Evolutionary conservation across 2,888 invertebrate genomes (phyloP).

Genomic region (Cheilosia vulpina): DNA sequence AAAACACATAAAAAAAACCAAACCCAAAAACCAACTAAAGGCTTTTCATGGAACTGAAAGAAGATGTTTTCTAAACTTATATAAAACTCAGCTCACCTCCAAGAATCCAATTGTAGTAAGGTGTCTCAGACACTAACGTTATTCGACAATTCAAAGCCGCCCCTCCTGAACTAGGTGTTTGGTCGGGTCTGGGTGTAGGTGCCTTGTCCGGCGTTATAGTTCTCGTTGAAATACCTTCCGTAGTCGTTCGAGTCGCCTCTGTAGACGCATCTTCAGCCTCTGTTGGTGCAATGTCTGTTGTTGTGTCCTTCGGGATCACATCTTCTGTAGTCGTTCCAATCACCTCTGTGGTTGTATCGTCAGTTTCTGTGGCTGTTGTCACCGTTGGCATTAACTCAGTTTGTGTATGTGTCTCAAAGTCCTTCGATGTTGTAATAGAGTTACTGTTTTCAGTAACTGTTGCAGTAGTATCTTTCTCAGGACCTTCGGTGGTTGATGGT

Average conservation of each 20-base stretch:
- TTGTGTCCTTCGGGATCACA: not conserved
- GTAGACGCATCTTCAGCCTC: not conserved
- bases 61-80: too few species aligned
- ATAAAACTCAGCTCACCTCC: conserved; percentile 24
- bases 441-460: conserved; percentile 17
- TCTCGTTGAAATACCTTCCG: too few species aligned
- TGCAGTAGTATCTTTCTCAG: conserved; percentile 9
- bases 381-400: conserved; percentile 12
- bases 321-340: not conserved
- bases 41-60: too few species aligned
- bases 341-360: conserved; percentile 8
- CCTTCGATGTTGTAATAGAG: not conserved
- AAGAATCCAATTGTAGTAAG: conserved; percentile 44
- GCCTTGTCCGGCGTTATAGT: not conserved
- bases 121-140: not conserved
- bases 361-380: not conserved
- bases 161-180: not conserved
- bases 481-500: conserved; percentile 13
- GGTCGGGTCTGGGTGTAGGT: not conserved
- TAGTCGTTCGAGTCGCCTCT: too few species aligned
- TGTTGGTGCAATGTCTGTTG: conserved; percentile 1
- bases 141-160: not conserved
- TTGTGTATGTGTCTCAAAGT: not conserved
- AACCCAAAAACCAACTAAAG: too few species aligned
- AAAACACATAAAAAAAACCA: too few species aligned